These are phyloP conservation scores for Crypturellus undulatus DNA, from an alignment of 2,113 vertebrate species.

Conservation along the genomic window DNA sequence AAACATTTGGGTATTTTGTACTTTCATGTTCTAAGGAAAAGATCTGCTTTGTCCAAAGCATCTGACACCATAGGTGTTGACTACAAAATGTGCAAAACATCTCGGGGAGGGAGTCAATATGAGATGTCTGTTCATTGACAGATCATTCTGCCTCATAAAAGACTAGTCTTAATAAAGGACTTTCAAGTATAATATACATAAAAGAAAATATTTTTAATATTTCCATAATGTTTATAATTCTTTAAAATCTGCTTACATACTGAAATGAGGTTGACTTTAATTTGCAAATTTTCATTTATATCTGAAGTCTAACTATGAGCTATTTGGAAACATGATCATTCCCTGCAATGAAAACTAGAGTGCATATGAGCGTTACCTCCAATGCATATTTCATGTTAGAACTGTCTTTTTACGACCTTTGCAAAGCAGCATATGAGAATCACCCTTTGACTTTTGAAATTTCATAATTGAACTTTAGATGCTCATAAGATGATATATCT, in stretches of 20 bases:
- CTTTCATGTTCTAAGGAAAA: background rate
- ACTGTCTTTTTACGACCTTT: background rate
- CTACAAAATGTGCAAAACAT: background rate
- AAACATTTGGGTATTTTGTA: background rate
- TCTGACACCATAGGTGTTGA: background rate
- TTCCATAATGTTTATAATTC: background rate
- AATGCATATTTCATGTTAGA: background rate
- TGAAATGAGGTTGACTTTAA: background rate
- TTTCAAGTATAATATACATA: background rate
- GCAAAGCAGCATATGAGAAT: background rate
- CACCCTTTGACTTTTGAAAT: background rate
- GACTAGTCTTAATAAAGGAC: background rate
- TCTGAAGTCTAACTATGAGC: background rate
- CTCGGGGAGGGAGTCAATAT: background rate
- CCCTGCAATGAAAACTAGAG: background rate
- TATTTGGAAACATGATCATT: background rate
- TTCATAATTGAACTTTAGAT: background rate
- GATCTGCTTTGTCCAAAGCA: fast-evolving
- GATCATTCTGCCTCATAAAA: background rate
- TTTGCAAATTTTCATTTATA: background rate
- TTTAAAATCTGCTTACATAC: background rate
- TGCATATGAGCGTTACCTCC: background rate
- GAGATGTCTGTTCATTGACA: background rate
- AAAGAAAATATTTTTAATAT: background rate
- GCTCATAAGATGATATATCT: background rate